phyloP scores from a whole-genome alignment of 2,888 invertebrate genomes.

The Hyposoter didymator region DNA sequence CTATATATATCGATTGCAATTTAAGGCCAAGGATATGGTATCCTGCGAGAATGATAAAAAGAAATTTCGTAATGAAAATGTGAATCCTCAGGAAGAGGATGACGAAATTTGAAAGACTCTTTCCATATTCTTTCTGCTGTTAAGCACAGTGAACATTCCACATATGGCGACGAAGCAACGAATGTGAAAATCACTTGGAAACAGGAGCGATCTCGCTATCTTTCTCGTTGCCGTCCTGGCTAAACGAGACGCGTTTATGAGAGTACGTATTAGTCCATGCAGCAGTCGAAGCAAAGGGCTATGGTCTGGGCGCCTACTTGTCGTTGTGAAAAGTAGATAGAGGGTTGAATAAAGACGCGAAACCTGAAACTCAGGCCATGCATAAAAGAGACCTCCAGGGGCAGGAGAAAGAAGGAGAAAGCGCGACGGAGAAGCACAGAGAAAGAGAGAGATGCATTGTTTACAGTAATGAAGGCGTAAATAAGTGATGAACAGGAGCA shows the following conservation, averaged over 20 bases:
- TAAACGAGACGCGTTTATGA: slow-evolving; percentile 59
- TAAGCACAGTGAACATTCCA: not conserved
- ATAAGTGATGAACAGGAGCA: slow-evolving; percentile 78
- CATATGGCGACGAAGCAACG: not conserved
- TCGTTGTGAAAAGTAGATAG: slow-evolving; percentile 45
- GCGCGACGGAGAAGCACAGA: slow-evolving; percentile 64
- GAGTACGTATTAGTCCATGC: slow-evolving; percentile 46
- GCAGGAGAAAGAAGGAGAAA: slow-evolving; percentile 29
- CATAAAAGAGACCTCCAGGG: slow-evolving; percentile 39
- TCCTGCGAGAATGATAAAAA: not conserved
- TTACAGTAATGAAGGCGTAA: slow-evolving; percentile 83
- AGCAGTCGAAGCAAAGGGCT: slow-evolving; percentile 53
- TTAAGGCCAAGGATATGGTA: not conserved
- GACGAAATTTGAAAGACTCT: not conserved
- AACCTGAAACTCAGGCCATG: slow-evolving; percentile 60
- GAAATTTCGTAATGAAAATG: not conserved
- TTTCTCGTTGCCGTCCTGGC: slow-evolving; percentile 27
- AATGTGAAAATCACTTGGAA: slow-evolving; percentile 40
- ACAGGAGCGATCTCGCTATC: slow-evolving; percentile 8
- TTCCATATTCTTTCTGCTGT: not conserved
- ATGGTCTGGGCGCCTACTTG: slow-evolving; percentile 52
- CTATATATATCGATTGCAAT: slow-evolving; percentile 18
- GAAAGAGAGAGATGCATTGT: slow-evolving; percentile 79
- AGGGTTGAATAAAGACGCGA: slow-evolving; percentile 61
- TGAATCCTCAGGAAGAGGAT: not conserved